Conservation (phyloP, 2,888 invertebrate genomes). For the Schizaphis graminum region DNA sequence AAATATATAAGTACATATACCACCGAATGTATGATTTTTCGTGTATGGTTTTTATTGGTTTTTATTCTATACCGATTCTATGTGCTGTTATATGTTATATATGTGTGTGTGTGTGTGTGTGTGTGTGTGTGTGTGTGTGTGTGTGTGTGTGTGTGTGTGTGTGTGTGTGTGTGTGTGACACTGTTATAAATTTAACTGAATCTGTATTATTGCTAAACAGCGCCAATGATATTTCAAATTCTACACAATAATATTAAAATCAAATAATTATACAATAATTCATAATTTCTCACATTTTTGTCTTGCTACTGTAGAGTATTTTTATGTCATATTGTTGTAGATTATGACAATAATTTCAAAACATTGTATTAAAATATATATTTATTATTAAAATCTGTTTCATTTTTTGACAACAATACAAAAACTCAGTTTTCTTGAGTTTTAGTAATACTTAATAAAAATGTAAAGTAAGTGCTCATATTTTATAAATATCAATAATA, state of each 20-base stretch:
- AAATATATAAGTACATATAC: background rate
- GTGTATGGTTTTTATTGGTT: background rate
- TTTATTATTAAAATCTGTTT: background rate
- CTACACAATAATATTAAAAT: background rate
- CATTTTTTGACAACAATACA: background rate
- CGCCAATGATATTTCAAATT: background rate
- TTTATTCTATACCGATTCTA: background rate
- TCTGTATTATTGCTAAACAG: background rate
- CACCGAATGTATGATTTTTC: background rate
- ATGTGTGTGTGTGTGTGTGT: too few species aligned
- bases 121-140: background rate
- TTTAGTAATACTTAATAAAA: background rate
- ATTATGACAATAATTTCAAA: background rate
- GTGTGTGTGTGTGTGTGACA: background rate
- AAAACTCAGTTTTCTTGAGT: background rate
- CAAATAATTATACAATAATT: background rate
- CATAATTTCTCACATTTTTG: too few species aligned
- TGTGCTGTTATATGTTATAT: background rate
- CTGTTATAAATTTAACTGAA: background rate
- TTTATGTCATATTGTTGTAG: background rate
- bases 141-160: too few species aligned
- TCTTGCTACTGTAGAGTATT: background rate
- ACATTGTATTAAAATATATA: background rate
- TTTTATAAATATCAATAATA: background rate
- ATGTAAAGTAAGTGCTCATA: background rate